A percentile compares a stretch with the other conserved stretches of the same genome.
These are phyloP conservation scores for Nephrotoma appendiculata DNA, from an alignment of 2,888 invertebrate genomes.

Conservation along the genomic window DNA sequence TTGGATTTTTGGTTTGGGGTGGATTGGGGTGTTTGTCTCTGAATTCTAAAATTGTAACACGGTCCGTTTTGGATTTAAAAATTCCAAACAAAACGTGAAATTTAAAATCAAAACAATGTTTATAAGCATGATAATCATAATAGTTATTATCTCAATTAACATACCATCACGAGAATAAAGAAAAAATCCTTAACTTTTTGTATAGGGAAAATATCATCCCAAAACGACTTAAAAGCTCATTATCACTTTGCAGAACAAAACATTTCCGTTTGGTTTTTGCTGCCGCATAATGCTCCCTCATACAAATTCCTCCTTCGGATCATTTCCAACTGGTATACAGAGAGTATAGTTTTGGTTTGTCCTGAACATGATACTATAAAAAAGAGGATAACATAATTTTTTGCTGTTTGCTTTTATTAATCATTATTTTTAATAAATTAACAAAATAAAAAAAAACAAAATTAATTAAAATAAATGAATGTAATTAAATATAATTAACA, in stretches of 20 bases:
- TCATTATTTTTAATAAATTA: background rate
- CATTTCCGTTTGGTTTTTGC: background rate
- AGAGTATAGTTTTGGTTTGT: background rate
- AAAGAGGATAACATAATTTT: background rate
- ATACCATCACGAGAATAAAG: background rate
- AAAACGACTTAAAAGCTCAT: background rate
- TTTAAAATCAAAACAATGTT: too few species aligned
- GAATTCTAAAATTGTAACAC: too few species aligned
- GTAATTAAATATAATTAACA: background rate
- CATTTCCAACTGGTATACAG: background rate
- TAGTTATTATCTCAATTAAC: background rate
- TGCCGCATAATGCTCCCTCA: background rate
- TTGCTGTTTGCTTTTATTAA: background rate
- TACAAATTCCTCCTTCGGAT: background rate
- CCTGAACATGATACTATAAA: background rate
- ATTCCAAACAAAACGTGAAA: too few species aligned
- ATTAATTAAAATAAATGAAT: background rate
- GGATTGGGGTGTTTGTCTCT: too few species aligned
- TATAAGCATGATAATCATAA: too few species aligned
- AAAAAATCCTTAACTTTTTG: background rate
- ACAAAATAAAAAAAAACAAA: background rate
- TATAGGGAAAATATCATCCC: background rate
- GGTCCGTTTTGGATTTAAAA: too few species aligned
- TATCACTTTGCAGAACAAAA: background rate
- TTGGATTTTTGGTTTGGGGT: too few species aligned